Conservation (phyloP, 2,113 vertebrate species). For the Lepus timidus region DNA sequence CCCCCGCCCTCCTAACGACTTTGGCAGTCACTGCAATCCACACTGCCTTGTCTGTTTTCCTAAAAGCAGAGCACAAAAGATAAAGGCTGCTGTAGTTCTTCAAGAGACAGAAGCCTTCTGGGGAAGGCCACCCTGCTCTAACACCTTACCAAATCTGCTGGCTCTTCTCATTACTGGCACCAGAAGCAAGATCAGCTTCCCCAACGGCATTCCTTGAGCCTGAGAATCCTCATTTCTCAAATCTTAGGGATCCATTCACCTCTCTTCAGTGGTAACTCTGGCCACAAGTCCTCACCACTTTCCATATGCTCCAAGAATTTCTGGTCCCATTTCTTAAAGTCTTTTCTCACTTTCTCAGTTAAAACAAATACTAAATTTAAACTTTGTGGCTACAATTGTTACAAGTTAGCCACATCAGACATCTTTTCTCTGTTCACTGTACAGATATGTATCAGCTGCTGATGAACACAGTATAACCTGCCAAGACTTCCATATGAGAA, state of each 20-base stretch:
- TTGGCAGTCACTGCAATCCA: background rate
- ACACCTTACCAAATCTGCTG: background rate
- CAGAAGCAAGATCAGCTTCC: background rate
- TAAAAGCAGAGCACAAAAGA: background rate
- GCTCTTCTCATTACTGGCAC: background rate
- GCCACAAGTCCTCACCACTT: background rate
- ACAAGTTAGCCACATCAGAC: background rate
- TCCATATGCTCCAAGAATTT: background rate
- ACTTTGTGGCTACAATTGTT: background rate
- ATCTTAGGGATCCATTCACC: background rate
- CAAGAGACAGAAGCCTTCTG: background rate
- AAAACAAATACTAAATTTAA: background rate
- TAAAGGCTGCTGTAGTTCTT: background rate
- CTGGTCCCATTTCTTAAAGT: background rate
- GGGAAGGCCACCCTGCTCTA: background rate
- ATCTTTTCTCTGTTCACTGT: background rate
- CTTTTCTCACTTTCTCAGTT: background rate
- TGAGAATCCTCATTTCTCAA: background rate
- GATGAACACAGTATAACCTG: background rate
- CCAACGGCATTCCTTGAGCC: background rate
- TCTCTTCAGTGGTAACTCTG: background rate
- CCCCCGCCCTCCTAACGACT: background rate
- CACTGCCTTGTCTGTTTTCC: background rate
- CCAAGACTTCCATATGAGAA: background rate
- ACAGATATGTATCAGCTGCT: background rate